Percentiles rank a stretch among this genome's conserved stretches.
Evolutionary conservation across 2,113 vertebrate genomes (phyloP).

Genomic region (Nibea albiflora): DNA sequence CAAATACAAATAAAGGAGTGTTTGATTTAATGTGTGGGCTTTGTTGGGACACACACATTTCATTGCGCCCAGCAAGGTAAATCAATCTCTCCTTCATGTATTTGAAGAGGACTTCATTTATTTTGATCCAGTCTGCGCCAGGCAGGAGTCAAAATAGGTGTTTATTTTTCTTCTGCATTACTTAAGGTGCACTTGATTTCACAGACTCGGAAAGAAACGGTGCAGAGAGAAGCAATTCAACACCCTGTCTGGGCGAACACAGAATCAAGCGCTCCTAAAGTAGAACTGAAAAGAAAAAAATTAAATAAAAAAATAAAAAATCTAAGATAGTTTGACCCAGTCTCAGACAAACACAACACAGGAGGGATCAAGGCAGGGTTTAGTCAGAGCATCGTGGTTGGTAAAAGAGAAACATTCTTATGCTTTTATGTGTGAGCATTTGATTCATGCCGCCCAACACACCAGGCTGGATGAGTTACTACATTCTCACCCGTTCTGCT

Average conservation of each 20-base stretch:
- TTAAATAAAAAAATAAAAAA: slow-evolving; percentile 41
- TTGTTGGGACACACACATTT: slow-evolving; percentile 18
- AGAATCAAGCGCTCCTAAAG: slow-evolving; percentile 79
- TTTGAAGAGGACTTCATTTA: slow-evolving; percentile 75
- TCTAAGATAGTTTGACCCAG: slow-evolving; percentile 63
- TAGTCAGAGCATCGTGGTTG: slow-evolving; percentile 62
- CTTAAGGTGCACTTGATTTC: slow-evolving; percentile 78
- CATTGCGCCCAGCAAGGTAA: slow-evolving; percentile 58
- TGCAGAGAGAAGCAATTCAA: slow-evolving; percentile 64
- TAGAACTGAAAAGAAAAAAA: slow-evolving; percentile 69
- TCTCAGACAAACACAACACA: slow-evolving; percentile 74
- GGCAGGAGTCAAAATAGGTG: slow-evolving; percentile 79
- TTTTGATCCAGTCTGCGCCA: slow-evolving; percentile 79
- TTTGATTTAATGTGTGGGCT: slow-evolving; percentile 68
- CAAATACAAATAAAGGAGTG: slow-evolving; percentile 78
- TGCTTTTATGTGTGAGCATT: slow-evolving; percentile 53
- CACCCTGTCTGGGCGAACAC: slow-evolving; percentile 56
- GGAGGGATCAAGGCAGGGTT: slow-evolving; percentile 76
- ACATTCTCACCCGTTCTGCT: not conserved
- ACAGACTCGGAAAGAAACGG: slow-evolving; percentile 55
- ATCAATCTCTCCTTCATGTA: slow-evolving; percentile 77
- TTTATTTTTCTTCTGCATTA: slow-evolving; percentile 61
- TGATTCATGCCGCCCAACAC: slow-evolving; percentile 64
- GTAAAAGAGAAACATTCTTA: slow-evolving; percentile 58
- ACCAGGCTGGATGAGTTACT: slow-evolving; percentile 19